Base-by-base conservation (phyloP, 1,140 invertebrate species). In the Potamilus streckersoni region DNA sequence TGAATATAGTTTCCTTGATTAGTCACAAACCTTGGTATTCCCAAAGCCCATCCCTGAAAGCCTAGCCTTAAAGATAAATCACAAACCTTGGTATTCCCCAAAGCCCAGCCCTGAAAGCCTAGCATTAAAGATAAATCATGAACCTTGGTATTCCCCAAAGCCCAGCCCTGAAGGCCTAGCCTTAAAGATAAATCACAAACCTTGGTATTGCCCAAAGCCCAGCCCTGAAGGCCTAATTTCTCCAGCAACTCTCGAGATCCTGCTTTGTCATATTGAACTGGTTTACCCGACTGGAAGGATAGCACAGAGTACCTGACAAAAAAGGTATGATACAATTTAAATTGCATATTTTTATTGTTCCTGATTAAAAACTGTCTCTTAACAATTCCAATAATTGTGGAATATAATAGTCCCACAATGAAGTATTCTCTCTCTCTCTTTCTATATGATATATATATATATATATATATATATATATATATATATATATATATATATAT, bases 201-300 rank as follows among this genome's bases (percentile, higher is more conserved):
- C 84, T 95, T 96, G 0, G 94, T 94, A 83, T 94, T 94, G 27
- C 95, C 95, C n/a, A 96, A 89, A 16, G 94, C 94, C 94, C 94
- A 96, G 59, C 94, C 94, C 79, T 95, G 94, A 92, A 96, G 93
- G 86, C 94, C 93, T 0, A 96, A 85, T 71, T 94, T 92, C 14
- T 95, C 83, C 23, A 96, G 88, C 8, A 96, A 87, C 4, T 94
- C 85, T 15, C 93, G 92, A 87, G 94, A 95, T 79, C 93, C 93
- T 79, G 95, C 94, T 74, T 93, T 92, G 80, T 92, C 93, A 16
- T 93, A 92, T 16, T 93, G 90, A 2, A 95, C 92, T 71, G 92
- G 90, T 87, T 95, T 94, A 66, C 94, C 92, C 79, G 93, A 95
- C 65, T 92, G 92, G 84, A 95, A 95, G 3, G 93, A 94, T 71